phyloP scores from a whole-genome alignment of 2,797 vertebrate genomes.

The Malurus splendens region DNA sequence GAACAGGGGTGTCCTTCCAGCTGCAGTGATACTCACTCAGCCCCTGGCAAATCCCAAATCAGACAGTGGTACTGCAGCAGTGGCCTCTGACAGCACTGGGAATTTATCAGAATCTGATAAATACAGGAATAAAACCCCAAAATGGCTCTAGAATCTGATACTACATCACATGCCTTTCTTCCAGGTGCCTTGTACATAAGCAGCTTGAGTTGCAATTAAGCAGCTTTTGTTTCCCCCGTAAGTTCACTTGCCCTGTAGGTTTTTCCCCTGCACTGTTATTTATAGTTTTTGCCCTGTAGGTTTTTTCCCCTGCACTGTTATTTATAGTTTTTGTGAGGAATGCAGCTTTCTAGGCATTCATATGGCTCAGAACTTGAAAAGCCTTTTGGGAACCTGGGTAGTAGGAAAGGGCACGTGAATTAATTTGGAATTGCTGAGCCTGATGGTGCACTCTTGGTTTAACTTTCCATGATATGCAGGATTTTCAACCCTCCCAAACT shows the following conservation, averaged over 20 bases:
- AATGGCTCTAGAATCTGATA: background rate
- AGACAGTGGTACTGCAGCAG: background rate
- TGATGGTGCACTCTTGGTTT: conserved; percentile 24
- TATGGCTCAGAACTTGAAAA: background rate
- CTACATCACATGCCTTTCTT: background rate
- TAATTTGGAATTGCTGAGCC: conserved; percentile 53
- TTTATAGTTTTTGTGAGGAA: background rate
- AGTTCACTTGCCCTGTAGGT: background rate
- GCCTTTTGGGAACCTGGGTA: conserved; percentile 14
- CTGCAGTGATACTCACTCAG: background rate
- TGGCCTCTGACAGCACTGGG: background rate
- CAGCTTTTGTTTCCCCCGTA: background rate
- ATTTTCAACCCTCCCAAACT: conserved; percentile 21
- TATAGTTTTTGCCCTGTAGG: background rate
- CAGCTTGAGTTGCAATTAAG: background rate
- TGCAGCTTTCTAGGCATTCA: background rate
- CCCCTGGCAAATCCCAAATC: background rate
- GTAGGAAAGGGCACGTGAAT: conserved; percentile 48
- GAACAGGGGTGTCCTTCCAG: background rate
- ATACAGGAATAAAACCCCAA: background rate
- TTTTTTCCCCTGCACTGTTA: background rate
- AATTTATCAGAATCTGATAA: background rate
- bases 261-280: background rate
- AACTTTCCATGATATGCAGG: conserved; percentile 19
- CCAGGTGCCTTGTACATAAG: background rate